Base-by-base conservation (phyloP, 1,140 invertebrate species). In the Lucilia cuprina region DNA sequence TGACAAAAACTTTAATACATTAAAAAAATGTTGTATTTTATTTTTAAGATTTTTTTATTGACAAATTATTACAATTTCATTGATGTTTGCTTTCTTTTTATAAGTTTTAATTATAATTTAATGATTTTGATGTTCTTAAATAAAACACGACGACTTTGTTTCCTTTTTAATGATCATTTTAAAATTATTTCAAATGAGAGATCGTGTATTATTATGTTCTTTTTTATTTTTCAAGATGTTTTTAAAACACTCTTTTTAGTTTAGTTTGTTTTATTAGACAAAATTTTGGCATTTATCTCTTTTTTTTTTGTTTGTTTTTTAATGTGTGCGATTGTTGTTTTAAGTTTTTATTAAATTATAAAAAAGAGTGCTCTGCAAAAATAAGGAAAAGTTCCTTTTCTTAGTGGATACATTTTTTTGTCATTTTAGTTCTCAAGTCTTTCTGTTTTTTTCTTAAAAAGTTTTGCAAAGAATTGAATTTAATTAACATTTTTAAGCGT, bases 401-500 rank as follows among this genome's bases (percentile, higher is more conserved):
- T 10, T 60, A 60, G 55, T 60, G 41, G 55, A 60, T 60, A 60
- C 55, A 60, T n/a, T 60, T 30, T n/a, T 30, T 60, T 41, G 41
- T 41, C 41, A 17, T n/a, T 60, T 60, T n/a, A n/a, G 55, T 70
- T 70, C n/a, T 70, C n/a, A 70, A 70, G 65, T 70, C 65, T 70
- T 70, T 70, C 21, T 19, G 75, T 41, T 17, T 41, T 41, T 78
- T 21, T 78, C 17, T n/a, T 30, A 30, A 30, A 78, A 41, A 75
- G 13, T 7, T 75, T 35, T 30, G 74, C 34, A 35, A 14, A 75
- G 74, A 35, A 78, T 17, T n/a, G 75, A 41, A 86, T 88, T 88
- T 88, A 88, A 88, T 88, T 87, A 88, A 88, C 88, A 88, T 88
- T 87, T 87, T 83, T 82, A 83, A 83, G 86, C 87, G 87, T 88